These are phyloP conservation scores for Entosphenus tridentatus DNA, from an alignment of 2,113 vertebrate species.

Conservation along the genomic window DNA sequence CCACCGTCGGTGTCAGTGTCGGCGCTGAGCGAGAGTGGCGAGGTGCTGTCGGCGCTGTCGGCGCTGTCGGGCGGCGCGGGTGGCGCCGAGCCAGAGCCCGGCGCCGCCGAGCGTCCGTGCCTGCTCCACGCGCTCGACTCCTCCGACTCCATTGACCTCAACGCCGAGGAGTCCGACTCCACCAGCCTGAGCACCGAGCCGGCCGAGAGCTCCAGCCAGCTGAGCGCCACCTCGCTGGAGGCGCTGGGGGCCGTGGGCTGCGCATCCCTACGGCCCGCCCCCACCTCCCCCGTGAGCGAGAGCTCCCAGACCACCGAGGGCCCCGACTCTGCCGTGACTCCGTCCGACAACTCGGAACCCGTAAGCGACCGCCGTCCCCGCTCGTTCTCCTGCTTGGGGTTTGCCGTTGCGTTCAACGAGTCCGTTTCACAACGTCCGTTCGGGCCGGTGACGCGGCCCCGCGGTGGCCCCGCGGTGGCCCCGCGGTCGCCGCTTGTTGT, in stretches of 20 bases:
- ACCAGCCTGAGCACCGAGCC: conserved; percentile 22
- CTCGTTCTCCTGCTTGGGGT: no score
- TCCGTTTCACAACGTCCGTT: no score
- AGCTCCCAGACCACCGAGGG: conserved; percentile 96
- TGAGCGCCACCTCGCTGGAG: conserved; percentile 40
- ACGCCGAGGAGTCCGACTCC: conserved; percentile 34
- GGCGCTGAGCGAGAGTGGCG: neutral
- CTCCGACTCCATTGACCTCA: conserved; percentile 47
- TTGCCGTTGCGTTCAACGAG: no score
- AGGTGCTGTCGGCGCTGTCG: neutral
- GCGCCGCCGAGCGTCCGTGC: neutral
- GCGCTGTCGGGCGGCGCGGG: neutral
- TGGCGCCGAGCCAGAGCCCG: neutral
- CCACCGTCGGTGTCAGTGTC: neutral
- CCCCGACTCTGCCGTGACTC: conserved; percentile 79
- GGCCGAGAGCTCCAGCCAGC: conserved; percentile 50
- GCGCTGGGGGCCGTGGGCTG: conserved; percentile 29
- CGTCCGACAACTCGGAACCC: conserved; percentile 82
- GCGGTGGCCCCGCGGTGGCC: no score
- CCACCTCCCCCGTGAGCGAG: conserved; percentile 68
- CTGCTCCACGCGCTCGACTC: conserved; percentile 56
- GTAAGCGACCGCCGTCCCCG: conserved; percentile 26
- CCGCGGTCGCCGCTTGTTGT: no score
- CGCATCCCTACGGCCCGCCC: conserved; percentile 28
- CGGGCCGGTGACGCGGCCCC: no score